These are phyloP conservation scores for Apoda limacodes DNA, from an alignment of 2,888 invertebrate genomes.

Conservation along the genomic window DNA sequence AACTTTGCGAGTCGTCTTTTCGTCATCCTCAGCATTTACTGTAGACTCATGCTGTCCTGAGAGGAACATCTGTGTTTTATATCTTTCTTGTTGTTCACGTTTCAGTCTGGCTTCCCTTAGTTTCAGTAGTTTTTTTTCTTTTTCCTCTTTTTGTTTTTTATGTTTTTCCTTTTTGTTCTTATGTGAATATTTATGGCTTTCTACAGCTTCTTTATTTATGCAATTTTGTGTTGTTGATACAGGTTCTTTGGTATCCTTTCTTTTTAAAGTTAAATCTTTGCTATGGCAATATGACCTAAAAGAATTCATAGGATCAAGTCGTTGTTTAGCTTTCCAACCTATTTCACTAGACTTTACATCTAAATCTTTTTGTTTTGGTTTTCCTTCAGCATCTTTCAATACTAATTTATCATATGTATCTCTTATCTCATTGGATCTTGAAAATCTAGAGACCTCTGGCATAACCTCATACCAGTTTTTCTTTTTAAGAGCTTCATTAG, in stretches of 20 bases:
- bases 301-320: conserved; percentile 79
- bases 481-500: conserved; percentile 85
- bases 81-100: conserved; percentile 84
- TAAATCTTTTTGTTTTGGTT: conserved; percentile 34
- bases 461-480: conserved; percentile 90
- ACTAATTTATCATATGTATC: conserved; percentile 60
- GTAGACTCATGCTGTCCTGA: conserved; percentile 68
- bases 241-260: conserved; percentile 12
- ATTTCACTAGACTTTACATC: conserved; percentile 71
- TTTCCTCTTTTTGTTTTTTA: conserved; percentile 30
- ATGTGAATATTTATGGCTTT: conserved; percentile 20
- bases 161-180: conserved; percentile 26
- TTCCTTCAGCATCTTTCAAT: conserved; percentile 55
- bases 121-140: conserved; percentile 66
- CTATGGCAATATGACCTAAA: conserved; percentile 69
- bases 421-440: conserved; percentile 39
- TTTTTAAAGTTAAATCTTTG: conserved; percentile 13
- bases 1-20: conserved; percentile 39
- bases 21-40: conserved; percentile 19
- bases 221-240: conserved; percentile 20
- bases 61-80: conserved; percentile 77
- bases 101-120: conserved; percentile 82
- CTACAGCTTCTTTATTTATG: conserved; percentile 7
- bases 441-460: conserved; percentile 65
- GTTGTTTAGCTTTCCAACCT: conserved; percentile 73